Conservation (phyloP, 1,140 invertebrate genomes). For the Elymnias hypermnestra region DNA sequence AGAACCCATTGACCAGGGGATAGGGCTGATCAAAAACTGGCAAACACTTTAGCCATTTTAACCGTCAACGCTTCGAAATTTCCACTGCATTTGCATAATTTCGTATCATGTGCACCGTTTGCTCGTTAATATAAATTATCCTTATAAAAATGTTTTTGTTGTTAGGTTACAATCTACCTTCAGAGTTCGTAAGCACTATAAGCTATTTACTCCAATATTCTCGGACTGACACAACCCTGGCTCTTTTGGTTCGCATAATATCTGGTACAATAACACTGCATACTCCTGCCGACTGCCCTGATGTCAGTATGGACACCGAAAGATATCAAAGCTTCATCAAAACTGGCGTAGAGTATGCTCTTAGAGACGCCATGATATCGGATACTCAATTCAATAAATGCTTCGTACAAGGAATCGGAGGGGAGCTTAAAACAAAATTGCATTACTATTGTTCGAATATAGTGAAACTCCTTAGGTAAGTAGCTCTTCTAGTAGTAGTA, state of each 20-base stretch:
- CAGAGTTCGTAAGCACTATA: slow-evolving; percentile 74
- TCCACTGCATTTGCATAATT: too few relatives aligned
- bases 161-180: slow-evolving; percentile 75
- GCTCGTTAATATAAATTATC: too few relatives aligned
- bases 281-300: slow-evolving; percentile 47
- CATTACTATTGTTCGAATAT: slow-evolving; percentile 67
- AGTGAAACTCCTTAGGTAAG: slow-evolving; percentile 62
- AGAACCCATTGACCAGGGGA: too few relatives aligned
- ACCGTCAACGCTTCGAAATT: too few relatives aligned
- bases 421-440: slow-evolving; percentile 43
- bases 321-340: slow-evolving; percentile 56
- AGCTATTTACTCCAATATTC: slow-evolving; percentile 76
- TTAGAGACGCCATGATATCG: slow-evolving; percentile 56
- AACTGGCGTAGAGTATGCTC: slow-evolving; percentile 58
- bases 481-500: too few relatives aligned
- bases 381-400: slow-evolving; percentile 56
- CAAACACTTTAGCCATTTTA: too few relatives aligned
- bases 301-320: slow-evolving; percentile 51
- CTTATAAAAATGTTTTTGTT: neutral
- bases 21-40: too few relatives aligned
- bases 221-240: slow-evolving; percentile 71
- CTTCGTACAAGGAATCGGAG: slow-evolving; percentile 35
- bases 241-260: slow-evolving; percentile 74
- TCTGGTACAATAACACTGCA: slow-evolving; percentile 64
- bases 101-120: too few relatives aligned